A percentile compares a stretch with the other conserved stretches of the same genome.
Evolutionary conservation across 53 echinoderm and acorn worm species (phyloP).

Genomic region (Crossaster papposus): DNA sequence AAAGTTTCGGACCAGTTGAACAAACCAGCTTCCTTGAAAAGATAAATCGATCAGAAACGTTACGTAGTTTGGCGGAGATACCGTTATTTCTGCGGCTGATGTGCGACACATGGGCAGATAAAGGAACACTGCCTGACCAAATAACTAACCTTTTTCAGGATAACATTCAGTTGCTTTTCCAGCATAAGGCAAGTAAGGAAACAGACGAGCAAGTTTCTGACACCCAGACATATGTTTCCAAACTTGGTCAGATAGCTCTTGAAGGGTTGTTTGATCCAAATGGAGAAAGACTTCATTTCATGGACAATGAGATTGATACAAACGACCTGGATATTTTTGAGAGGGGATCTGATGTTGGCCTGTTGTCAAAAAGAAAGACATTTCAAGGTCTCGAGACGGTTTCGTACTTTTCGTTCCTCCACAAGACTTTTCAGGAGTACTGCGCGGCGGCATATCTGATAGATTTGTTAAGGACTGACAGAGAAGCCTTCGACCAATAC

Average conservation of each 20-base stretch:
- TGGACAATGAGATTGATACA: neutral
- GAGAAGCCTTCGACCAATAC: neutral
- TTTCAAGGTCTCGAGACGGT: neutral
- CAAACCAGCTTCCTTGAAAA: neutral
- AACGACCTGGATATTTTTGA: neutral
- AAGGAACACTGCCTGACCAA: neutral
- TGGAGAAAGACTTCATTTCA: neutral
- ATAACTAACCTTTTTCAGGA: constrained; percentile 4
- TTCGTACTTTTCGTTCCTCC: neutral
- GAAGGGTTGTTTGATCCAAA: constrained; percentile 14
- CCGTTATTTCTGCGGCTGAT: constrained; percentile 16
- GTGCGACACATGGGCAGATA: constrained; percentile 11
- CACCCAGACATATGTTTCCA: neutral
- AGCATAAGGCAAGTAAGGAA: neutral
- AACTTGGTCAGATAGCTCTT: constrained; percentile 23
- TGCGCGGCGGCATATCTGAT: constrained; percentile 15
- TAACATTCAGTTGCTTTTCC: constrained; percentile 1
- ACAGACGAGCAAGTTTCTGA: neutral
- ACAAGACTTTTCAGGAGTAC: constrained; percentile 34
- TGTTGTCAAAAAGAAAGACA: neutral
- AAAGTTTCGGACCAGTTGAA: neutral
- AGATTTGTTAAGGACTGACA: neutral
- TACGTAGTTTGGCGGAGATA: constrained; percentile 12
- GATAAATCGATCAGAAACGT: neutral
- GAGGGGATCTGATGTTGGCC: neutral